phyloP scores from a whole-genome alignment of 2,113 vertebrate species.

The Barbus barbus region DNA sequence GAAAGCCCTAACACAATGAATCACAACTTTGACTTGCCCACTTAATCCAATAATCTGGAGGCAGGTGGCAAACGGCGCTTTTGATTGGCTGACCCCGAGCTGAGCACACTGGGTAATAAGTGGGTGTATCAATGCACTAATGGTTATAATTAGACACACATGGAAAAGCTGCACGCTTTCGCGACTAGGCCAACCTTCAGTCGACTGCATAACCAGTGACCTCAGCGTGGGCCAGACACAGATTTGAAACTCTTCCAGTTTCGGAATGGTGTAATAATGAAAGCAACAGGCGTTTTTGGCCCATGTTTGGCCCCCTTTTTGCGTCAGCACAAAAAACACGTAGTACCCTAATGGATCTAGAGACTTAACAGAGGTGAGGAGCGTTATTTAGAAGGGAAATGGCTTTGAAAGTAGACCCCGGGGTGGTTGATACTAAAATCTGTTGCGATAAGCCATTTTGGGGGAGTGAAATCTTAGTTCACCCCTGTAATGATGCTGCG shows the following conservation, averaged over 20 bases:
- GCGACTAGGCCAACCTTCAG: constrained; percentile 28
- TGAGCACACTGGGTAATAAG: constrained; percentile 41
- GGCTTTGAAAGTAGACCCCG: constrained; percentile 53
- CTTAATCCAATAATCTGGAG: constrained; percentile 60
- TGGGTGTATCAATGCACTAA: constrained; percentile 54
- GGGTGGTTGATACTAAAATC: constrained; percentile 45
- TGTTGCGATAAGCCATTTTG: too few species aligned
- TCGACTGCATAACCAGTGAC: constrained; percentile 46
- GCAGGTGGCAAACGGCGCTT: constrained; percentile 34
- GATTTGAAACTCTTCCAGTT: constrained; percentile 29
- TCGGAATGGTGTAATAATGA: constrained; percentile 45
- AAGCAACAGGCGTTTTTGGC: not conserved
- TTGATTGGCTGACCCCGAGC: constrained; percentile 53
- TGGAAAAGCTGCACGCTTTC: constrained; percentile 33
- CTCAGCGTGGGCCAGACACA: constrained; percentile 34
- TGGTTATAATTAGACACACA: constrained; percentile 62
- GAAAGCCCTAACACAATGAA: constrained; percentile 45
- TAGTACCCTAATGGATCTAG: constrained; percentile 36
- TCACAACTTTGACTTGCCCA: constrained; percentile 45
- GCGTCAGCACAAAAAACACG: constrained; percentile 44
- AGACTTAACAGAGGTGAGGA: constrained; percentile 17
- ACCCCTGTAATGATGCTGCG: constrained; percentile 34
- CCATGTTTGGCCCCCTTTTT: constrained; percentile 12
- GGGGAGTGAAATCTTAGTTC: constrained; percentile 24
- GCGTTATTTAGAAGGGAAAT: constrained; percentile 48